A percentile compares a stretch with the other conserved stretches of the same genome.
phyloP scores from a whole-genome alignment of 2,888 invertebrate genomes.

The Nemoura dubitans region DNA sequence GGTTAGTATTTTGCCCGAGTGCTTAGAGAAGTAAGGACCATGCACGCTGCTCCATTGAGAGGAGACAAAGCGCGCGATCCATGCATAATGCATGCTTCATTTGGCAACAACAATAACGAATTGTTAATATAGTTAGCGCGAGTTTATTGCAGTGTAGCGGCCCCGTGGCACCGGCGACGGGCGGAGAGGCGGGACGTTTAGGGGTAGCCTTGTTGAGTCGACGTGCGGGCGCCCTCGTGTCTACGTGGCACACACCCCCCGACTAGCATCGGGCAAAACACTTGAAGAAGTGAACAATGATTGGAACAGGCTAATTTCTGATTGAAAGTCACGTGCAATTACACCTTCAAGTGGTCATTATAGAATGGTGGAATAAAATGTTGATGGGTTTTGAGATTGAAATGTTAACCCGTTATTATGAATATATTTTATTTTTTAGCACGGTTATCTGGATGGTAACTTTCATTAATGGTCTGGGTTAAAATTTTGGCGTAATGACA shows the following conservation, averaged over 20 bases:
- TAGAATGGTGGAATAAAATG: neutral
- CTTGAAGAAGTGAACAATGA: neutral
- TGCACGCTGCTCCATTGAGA: constrained; percentile 13
- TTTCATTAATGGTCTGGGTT: no score
- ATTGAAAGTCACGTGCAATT: constrained; percentile 12
- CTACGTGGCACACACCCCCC: neutral
- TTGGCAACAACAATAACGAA: constrained; percentile 38
- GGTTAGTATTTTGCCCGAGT: constrained; percentile 38
- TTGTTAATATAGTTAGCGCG: constrained; percentile 38
- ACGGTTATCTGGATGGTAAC: neutral
- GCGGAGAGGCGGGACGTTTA: constrained; percentile 16
- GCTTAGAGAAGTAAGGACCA: constrained; percentile 8
- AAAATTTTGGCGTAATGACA: no score
- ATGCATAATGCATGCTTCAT: constrained; percentile 42
- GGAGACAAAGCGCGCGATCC: constrained; percentile 15
- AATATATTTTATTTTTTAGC: neutral
- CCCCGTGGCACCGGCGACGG: neutral
- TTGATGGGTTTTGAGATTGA: neutral
- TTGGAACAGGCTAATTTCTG: neutral
- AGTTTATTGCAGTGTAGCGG: constrained; percentile 25
- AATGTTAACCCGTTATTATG: neutral
- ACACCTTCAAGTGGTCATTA: neutral
- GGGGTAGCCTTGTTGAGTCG: neutral
- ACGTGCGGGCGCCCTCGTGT: neutral
- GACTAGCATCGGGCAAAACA: neutral